phyloP scores from a whole-genome alignment of 2,888 invertebrate species.

The Drosophila rellima region DNA sequence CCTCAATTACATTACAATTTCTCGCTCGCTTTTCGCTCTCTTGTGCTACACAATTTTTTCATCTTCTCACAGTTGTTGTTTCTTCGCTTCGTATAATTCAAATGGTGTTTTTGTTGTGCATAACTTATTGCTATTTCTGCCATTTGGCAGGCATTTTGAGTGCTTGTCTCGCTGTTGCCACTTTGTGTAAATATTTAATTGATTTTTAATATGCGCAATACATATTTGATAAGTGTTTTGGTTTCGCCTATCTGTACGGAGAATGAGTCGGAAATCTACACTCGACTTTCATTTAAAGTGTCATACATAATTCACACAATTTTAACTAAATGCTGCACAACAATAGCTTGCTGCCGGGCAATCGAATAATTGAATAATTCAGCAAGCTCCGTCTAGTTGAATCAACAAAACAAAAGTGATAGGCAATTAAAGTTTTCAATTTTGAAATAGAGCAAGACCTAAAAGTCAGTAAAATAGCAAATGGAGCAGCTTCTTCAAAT shows the following conservation, averaged over 20 bases:
- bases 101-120: constrained; percentile 40
- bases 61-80: constrained; percentile 5
- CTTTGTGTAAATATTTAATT: constrained; percentile 77
- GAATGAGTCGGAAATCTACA: constrained; percentile 2
- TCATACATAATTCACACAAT: constrained; percentile 26
- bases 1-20: constrained; percentile 73
- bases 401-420: background rate
- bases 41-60: constrained; percentile 1
- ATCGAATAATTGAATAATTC: constrained; percentile 18
- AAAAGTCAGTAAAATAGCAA: background rate
- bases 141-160: constrained; percentile 52
- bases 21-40: constrained; percentile 22
- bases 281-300: constrained; percentile 28
- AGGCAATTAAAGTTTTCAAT: constrained; percentile 11
- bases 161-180: constrained; percentile 36
- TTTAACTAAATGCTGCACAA: constrained; percentile 10
- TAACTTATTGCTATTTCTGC: constrained; percentile 34
- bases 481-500: background rate
- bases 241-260: constrained; percentile 20
- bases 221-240: constrained; percentile 68
- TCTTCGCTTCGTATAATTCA: constrained; percentile 41
- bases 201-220: constrained; percentile 76
- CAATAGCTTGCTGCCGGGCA: constrained; percentile 1
- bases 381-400: background rate
- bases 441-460: background rate